Evolutionary conservation across 2,888 invertebrate species (phyloP).

Genomic region (Apodemia zela): DNA sequence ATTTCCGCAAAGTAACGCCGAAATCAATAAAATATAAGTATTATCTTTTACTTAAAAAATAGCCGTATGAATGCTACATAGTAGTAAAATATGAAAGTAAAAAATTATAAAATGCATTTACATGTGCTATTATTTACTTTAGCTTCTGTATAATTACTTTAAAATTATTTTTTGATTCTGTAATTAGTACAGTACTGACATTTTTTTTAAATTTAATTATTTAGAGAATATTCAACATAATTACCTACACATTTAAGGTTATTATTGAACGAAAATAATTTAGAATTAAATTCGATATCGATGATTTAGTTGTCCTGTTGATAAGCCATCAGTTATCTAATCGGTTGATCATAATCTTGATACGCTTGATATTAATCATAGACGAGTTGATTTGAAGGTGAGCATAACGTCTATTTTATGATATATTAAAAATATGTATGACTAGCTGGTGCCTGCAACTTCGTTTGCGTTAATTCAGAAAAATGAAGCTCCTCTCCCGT

Average conservation of each 20-base stretch:
- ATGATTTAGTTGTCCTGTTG: background rate
- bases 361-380: conserved; percentile 1
- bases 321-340: background rate
- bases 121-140: background rate
- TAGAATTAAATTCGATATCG: background rate
- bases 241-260: background rate
- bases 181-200: background rate
- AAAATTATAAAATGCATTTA: no score
- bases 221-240: background rate
- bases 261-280: background rate
- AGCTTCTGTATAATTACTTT: conserved; percentile 20
- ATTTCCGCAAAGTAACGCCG: no score
- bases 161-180: conserved; percentile 8
- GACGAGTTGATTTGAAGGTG: conserved; percentile 1
- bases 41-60: no score
- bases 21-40: no score
- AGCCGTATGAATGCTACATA: no score
- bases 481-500: no score
- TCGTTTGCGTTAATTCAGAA: no score
- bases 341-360: conserved; percentile 6
- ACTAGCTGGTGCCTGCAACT: no score
- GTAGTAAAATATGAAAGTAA: no score
- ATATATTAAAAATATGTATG: no score
- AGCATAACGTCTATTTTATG: no score
- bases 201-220: background rate